Percentiles rank a stretch among this genome's conserved stretches.
phyloP scores from a whole-genome alignment of 2,888 invertebrate genomes.

The Bombylius discolor region DNA sequence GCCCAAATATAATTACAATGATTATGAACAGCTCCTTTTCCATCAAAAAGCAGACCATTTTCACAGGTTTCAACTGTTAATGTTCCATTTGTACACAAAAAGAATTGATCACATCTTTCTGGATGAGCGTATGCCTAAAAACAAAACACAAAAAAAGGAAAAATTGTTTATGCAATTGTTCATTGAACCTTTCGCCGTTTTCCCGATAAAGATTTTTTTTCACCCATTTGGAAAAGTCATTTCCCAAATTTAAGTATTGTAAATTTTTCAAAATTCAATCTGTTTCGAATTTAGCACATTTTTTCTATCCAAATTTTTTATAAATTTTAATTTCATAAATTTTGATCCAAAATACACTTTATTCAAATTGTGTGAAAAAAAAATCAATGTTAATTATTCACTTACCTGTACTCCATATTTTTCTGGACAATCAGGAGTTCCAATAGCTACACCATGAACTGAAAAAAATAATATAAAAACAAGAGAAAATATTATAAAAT shows the following conservation, averaged over 20 bases:
- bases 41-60: constrained; percentile 82
- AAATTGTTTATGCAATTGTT: background rate
- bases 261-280: too few species aligned
- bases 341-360: too few species aligned
- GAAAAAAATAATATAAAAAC: constrained; percentile 23
- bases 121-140: constrained; percentile 69
- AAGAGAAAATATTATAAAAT: background rate
- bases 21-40: constrained; percentile 77
- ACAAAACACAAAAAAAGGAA: background rate
- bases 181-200: too few species aligned
- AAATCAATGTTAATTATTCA: background rate
- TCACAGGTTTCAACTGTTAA: constrained; percentile 81
- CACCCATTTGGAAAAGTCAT: background rate
- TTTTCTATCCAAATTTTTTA: too few species aligned
- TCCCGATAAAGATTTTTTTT: background rate
- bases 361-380: too few species aligned
- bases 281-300: too few species aligned
- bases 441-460: constrained; percentile 49
- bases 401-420: constrained; percentile 56
- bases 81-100: constrained; percentile 82
- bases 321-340: too few species aligned
- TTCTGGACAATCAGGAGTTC: constrained; percentile 67
- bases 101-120: constrained; percentile 77
- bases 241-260: too few species aligned
- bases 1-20: constrained; percentile 94